These are phyloP conservation scores for Antrozous pallidus DNA, from an alignment of 2,797 vertebrate species.

Conservation along the genomic window DNA sequence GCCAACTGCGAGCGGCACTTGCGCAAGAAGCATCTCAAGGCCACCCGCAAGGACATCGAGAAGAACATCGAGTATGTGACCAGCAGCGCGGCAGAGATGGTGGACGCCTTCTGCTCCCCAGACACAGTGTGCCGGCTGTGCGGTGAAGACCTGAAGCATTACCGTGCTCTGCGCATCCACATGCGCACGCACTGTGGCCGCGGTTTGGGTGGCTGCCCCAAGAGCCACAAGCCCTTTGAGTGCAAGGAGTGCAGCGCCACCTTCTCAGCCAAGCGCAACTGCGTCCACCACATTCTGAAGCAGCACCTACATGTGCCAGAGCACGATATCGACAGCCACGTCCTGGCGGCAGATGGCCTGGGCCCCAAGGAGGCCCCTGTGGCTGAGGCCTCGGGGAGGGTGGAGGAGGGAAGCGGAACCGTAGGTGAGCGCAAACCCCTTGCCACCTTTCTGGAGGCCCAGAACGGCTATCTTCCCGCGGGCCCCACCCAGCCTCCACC, in stretches of 20 bases:
- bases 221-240: conserved; percentile 91
- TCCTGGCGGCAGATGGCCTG: conserved; percentile 83
- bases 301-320: conserved; percentile 95
- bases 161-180: conserved; percentile 94
- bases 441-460: conserved; percentile 79
- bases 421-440: conserved; percentile 79
- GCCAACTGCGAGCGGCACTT: conserved; percentile 98
- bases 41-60: conserved; percentile 96
- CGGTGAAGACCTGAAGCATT: conserved; percentile 92
- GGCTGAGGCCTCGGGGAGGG: conserved; percentile 60
- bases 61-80: conserved; percentile 96
- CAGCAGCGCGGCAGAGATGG: conserved; percentile 86
- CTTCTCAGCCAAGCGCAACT: conserved; percentile 95
- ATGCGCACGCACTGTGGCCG: conserved; percentile 92
- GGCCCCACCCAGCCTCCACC: neutral
- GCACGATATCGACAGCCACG: conserved; percentile 92
- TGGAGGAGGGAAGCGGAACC: conserved; percentile 78
- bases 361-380: conserved; percentile 66
- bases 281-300: conserved; percentile 96
- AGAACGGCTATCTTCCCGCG: conserved; percentile 83
- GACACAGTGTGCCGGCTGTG: conserved; percentile 93
- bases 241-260: conserved; percentile 93
- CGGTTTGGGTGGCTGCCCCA: conserved; percentile 83
- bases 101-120: conserved; percentile 85
- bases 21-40: conserved; percentile 96